Evolutionary conservation across 2,797 vertebrate species (phyloP).

Genomic region (Channallabes apus): DNA sequence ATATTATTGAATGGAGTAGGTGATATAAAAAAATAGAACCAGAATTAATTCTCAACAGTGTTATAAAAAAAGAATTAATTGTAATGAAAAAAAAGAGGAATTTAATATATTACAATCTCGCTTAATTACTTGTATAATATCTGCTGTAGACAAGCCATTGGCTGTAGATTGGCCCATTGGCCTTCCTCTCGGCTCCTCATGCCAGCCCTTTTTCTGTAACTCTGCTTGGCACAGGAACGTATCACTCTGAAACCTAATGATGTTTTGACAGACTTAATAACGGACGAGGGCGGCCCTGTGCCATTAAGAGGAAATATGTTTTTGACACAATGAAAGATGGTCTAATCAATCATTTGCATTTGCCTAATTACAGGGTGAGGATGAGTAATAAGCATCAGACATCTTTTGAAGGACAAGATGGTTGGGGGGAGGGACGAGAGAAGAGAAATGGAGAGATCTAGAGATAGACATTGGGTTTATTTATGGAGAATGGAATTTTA

Average conservation of each 20-base stretch:
- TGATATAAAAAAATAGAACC: background rate
- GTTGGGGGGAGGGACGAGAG: constrained; percentile 4
- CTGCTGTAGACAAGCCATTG: background rate
- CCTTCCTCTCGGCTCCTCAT: background rate
- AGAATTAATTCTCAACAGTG: background rate
- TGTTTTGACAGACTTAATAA: constrained; percentile 60
- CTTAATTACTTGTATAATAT: constrained; percentile 19
- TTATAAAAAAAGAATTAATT: background rate
- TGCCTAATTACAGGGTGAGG: constrained; percentile 62
- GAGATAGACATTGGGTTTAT: background rate
- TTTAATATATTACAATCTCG: background rate
- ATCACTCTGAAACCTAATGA: constrained; percentile 51
- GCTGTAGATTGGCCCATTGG: background rate
- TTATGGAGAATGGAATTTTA: constrained; percentile 7
- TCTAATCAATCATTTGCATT: constrained; percentile 60
- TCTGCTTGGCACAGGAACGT: constrained; percentile 27
- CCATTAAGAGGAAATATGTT: constrained; percentile 59
- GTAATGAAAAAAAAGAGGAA: background rate
- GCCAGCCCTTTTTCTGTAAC: constrained; percentile 16
- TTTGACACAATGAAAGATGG: constrained; percentile 60
- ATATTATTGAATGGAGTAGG: background rate
- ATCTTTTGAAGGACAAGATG: constrained; percentile 53
- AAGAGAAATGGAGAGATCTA: background rate
- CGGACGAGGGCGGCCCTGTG: constrained; percentile 46
- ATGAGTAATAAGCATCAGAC: constrained; percentile 53